Percentiles rank a stretch among this genome's conserved stretches.
phyloP scores from a whole-genome alignment of 2,797 vertebrate genomes.

The Coracias cyanogaster region DNA sequence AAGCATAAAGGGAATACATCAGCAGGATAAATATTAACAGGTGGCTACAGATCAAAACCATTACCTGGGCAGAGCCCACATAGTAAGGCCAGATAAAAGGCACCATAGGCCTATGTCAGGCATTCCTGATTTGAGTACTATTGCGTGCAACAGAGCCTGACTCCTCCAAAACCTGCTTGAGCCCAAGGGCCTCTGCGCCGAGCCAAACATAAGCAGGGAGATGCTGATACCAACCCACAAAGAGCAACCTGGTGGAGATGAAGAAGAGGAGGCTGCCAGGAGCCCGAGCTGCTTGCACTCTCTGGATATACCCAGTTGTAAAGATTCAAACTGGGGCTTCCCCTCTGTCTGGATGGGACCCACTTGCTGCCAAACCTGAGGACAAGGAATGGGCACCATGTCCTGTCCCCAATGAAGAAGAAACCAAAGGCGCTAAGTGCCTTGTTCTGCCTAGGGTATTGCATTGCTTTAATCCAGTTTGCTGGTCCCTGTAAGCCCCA shows the following conservation, averaged over 20 bases:
- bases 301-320: background rate
- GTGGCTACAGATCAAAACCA: background rate
- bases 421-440: background rate
- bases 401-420: background rate
- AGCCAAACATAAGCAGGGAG: rapidly evolving
- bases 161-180: background rate
- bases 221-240: background rate
- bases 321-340: background rate
- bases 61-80: background rate
- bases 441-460: background rate
- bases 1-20: background rate
- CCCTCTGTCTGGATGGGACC: background rate
- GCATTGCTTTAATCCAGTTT: background rate
- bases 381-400: background rate
- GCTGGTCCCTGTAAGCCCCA: background rate
- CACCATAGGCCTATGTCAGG: background rate
- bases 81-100: background rate
- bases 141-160: background rate
- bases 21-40: constrained; percentile 17
- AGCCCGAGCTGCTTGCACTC: background rate
- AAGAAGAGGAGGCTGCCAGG: background rate
- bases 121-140: background rate
- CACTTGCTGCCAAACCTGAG: background rate
- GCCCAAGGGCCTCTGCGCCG: rapidly evolving
- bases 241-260: background rate